A percentile compares a stretch with the other conserved stretches of the same genome.
phyloP scores from a whole-genome alignment of 1,140 invertebrate species.

The Hetaerina americana region DNA sequence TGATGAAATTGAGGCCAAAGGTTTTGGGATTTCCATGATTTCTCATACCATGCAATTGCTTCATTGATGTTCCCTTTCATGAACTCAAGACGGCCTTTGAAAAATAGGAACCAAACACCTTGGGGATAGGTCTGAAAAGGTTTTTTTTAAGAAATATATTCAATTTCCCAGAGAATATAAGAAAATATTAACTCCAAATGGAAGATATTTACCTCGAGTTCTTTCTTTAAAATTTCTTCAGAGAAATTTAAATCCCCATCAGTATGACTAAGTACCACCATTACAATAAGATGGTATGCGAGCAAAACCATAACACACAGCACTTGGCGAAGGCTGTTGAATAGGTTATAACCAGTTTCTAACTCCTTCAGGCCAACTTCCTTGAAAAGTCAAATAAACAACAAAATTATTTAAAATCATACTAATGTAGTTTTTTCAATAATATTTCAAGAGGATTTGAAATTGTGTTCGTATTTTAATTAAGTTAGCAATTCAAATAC shows the following conservation, averaged over 20 bases:
- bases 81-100: conserved; percentile 72
- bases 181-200: neutral
- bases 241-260: conserved; percentile 67
- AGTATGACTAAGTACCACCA: conserved; percentile 65
- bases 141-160: conserved; percentile 3
- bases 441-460: too few relatives aligned
- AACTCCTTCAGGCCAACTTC: conserved; percentile 60
- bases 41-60: conserved; percentile 63
- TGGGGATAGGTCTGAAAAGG: conserved; percentile 50
- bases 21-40: conserved; percentile 70
- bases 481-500: too few relatives aligned
- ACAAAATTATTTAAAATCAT: too few relatives aligned
- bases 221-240: conserved; percentile 53
- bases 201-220: conserved; percentile 41
- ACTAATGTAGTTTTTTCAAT: too few relatives aligned
- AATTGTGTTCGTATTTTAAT: too few relatives aligned
- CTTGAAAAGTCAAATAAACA: too few relatives aligned
- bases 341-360: conserved; percentile 48
- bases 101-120: conserved; percentile 86
- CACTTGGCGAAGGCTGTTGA: conserved; percentile 64
- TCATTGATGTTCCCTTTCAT: conserved; percentile 64
- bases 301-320: conserved; percentile 71
- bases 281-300: conserved; percentile 71
- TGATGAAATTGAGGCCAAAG: conserved; percentile 92
- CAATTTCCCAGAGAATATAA: neutral